Percentiles rank a stretch among this genome's conserved stretches.
Evolutionary conservation across 2,797 vertebrate genomes (phyloP).

Genomic region (Diglossa cyanea): DNA sequence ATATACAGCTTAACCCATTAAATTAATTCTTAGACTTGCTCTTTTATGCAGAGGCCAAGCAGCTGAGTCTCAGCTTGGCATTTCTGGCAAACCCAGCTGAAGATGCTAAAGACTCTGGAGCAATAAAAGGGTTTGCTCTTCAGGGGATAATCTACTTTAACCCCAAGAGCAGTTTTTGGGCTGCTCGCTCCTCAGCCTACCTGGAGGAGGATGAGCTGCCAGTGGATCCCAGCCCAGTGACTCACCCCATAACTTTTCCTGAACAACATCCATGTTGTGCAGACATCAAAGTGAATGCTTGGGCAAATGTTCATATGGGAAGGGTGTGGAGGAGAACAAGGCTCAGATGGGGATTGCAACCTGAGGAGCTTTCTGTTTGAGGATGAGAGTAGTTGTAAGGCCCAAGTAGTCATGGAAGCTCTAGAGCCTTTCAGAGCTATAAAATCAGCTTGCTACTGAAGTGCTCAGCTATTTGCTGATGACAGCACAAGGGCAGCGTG

Average conservation of each 20-base stretch:
- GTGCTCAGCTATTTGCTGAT: not conserved
- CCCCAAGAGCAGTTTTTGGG: not conserved
- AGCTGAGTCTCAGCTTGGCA: not conserved
- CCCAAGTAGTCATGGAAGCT: not conserved
- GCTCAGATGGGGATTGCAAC: not conserved
- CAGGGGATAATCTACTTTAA: not conserved
- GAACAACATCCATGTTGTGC: not conserved
- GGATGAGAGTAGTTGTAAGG: not conserved
- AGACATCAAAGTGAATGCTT: not conserved
- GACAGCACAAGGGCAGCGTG: not conserved
- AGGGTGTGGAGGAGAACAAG: conserved; percentile 27
- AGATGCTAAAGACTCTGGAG: not conserved
- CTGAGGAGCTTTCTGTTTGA: not conserved
- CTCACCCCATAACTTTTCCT: not conserved
- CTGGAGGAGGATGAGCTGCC: not conserved
- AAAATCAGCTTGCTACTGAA: not conserved
- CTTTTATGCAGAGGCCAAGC: not conserved
- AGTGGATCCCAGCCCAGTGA: not conserved
- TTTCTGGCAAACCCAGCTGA: not conserved
- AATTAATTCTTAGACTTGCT: not conserved
- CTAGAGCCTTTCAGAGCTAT: fast-evolving
- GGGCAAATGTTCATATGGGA: not conserved
- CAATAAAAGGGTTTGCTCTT: not conserved
- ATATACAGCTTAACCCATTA: not conserved
- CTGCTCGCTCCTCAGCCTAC: not conserved